Base-by-base conservation (phyloP, 2,888 invertebrate species). In the Orthosia cruda region DNA sequence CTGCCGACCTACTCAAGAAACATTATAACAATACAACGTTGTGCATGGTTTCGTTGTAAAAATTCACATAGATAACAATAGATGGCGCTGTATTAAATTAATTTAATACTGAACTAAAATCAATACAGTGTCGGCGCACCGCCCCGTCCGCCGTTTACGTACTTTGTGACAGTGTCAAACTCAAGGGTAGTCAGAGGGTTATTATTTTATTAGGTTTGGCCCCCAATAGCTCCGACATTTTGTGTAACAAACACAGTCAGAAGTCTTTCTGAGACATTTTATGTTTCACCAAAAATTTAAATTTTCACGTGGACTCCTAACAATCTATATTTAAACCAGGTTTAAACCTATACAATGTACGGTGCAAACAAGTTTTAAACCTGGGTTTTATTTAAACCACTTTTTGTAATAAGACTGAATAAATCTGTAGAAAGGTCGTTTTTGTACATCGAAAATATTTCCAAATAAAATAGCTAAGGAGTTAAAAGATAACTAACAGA, bases 31-130 rank as follows among this genome's bases (percentile, higher is more conserved):
- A 47, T 18, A 5, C 9, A 45, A 47, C 12, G 4, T 1, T 7
- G 26, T 13, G 15, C 45, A 11, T 12, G 0, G 15, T 23, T 49
- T n/a, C 0, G 18, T 40, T 50, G 32, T 52, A 1, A 16, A 40
- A 61, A 54, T 68, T 81, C n/a, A 45, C 2, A 0, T 0, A 20
- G 1, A 0, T 5, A 32, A 9, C 45, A 16, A 61, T 52, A 78
- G 81, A 68, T 81, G 81, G 79, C 67, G 70, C 0, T 74, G 40
- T 3, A 18, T 45, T 26, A 1, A 81, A 18, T 20, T 2, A 20
- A 13, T 16, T n/a, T 7, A 3, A 13, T 15, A 12, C 40, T 1
- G 40, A 13, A 49, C 1, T 54, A 18, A 20, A 71, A 73, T 78
- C 64, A 50, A 78, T 72, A 50, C 4, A 3, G 2, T 13, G 15